Conservation (phyloP, 2,113 vertebrate genomes). For the Oxyura jamaicensis region DNA sequence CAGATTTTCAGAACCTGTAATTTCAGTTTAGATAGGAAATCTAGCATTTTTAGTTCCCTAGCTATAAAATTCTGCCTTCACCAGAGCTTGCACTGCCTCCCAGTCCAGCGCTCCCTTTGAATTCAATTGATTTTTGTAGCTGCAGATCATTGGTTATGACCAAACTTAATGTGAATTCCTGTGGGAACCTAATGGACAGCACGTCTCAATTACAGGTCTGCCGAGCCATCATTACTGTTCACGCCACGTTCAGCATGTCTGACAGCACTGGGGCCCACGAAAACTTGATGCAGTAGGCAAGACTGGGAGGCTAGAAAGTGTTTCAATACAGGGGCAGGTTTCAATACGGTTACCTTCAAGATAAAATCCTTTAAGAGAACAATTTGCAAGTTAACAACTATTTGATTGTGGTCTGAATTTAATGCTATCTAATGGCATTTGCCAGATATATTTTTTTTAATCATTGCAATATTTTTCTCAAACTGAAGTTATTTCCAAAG, state of each 20-base stretch:
- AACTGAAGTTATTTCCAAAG: not conserved
- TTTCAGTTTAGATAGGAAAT: not conserved
- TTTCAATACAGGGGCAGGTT: not conserved
- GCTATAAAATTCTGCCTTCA: not conserved
- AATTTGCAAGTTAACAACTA: not conserved
- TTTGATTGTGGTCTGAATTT: not conserved
- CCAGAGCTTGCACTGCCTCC: not conserved
- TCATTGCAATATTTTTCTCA: not conserved
- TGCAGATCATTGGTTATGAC: not conserved
- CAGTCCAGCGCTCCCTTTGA: not conserved
- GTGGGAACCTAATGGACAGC: not conserved
- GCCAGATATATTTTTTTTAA: not conserved
- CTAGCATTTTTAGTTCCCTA: not conserved
- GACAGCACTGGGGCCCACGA: not conserved
- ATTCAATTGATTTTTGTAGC: not conserved
- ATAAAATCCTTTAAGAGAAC: not conserved
- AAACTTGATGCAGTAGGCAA: not conserved
- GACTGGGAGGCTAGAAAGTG: not conserved
- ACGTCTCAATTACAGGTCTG: not conserved
- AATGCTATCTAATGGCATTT: not conserved
- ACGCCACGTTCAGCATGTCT: fast-evolving
- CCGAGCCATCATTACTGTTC: not conserved
- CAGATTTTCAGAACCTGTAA: not conserved
- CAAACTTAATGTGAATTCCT: not conserved
- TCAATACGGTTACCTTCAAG: not conserved